phyloP scores from a whole-genome alignment of 2,888 invertebrate species.

The Calephelis perditalis region DNA sequence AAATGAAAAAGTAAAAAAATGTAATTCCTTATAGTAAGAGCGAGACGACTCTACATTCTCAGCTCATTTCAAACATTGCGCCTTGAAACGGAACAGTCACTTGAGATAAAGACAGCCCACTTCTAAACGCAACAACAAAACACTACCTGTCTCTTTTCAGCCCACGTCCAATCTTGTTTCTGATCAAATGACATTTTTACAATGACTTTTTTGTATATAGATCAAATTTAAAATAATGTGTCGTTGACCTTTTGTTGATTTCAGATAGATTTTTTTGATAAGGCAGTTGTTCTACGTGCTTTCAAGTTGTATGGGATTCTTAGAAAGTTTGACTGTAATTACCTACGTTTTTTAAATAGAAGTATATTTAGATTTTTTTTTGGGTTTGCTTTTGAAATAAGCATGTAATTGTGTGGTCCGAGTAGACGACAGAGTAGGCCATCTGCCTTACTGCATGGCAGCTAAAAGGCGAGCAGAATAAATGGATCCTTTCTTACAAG shows the following conservation, averaged over 20 bases:
- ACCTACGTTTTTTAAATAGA: no score
- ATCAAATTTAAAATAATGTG: conserved; percentile 68
- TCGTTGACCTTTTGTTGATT: conserved; percentile 50
- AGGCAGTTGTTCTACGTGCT: conserved; percentile 12
- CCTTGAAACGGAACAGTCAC: conserved; percentile 66
- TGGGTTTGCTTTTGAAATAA: no score
- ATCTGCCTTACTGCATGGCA: no score
- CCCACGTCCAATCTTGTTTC: conserved; percentile 20
- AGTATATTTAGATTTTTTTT: no score
- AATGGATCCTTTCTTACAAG: no score
- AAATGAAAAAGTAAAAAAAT: conserved; percentile 21
- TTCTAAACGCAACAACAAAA: conserved; percentile 39
- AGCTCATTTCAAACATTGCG: conserved; percentile 51
- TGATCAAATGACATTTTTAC: conserved; percentile 50
- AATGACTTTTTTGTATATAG: conserved; percentile 67
- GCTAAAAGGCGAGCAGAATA: no score
- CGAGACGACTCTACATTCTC: conserved; percentile 46
- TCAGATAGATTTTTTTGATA: conserved; percentile 15
- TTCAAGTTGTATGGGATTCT: neutral
- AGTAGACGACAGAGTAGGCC: no score
- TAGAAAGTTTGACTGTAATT: neutral
- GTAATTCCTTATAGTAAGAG: conserved; percentile 50
- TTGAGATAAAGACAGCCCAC: conserved; percentile 69
- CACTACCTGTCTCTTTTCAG: conserved; percentile 44
- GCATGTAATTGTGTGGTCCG: no score